Base-by-base conservation (phyloP, 1,140 invertebrate species). In the Bilobella aurantiaca region DNA sequence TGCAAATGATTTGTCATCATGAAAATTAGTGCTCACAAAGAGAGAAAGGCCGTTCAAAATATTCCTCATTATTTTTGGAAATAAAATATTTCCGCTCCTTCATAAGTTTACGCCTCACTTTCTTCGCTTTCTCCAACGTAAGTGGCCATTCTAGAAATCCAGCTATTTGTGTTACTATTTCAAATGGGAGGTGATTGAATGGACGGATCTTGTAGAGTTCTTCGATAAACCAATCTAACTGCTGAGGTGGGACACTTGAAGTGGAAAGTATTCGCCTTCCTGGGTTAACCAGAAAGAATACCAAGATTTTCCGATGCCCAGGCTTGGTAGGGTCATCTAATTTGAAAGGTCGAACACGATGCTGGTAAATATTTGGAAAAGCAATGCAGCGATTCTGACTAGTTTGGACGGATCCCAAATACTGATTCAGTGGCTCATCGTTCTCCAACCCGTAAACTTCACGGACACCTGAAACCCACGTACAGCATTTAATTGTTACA, bases 321-420 rank as follows among this genome's bases (percentile, higher is more conserved):
- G 46, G 62, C 32, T 37, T 32, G 8, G 32, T 63, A 18, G 16
- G 14, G 23, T 37, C 31, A 5, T 8, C 30, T n/a, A 63, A 18
- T 31, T 66, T 29, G 16, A 66, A 67, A 2, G 63, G 42, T 18
- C n/a, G 63, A 1, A 67, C 66, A 2, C 30, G 23, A 58, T 67
- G 61, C 29, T 67, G 66, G n/a, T 31, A 2, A 14, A 32, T 64
- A 27, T 67, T 67, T 1, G 66, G 66, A 57, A 63, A 67, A 12
- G 32, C 66, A 46, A 67, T 58, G 28, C 42, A 56, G 0, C 66
- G 62, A 23, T 32, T 42, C 18, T 46, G 37, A 16, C 34, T 37
- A 14, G 25, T 34, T 30, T 64, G 28, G 29, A 31, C 53, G 30
- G 58, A 16, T 30, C 65, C 53, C 2, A 14, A 16, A 1, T 29